Evolutionary conservation across 2,797 vertebrate species (phyloP).

Genomic region (Falco berigora): DNA sequence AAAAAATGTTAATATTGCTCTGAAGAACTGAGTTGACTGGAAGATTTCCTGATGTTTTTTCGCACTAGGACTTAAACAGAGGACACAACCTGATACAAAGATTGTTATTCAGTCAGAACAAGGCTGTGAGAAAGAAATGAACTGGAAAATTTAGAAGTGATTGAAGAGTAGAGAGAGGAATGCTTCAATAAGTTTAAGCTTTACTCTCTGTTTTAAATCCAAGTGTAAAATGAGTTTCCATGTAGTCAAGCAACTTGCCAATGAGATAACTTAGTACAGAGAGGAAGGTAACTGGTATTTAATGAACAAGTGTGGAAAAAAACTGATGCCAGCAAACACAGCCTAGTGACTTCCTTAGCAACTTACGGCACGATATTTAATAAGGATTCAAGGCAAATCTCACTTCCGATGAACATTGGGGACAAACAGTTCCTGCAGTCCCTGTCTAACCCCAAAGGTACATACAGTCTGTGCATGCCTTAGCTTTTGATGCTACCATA

Average conservation of each 20-base stretch:
- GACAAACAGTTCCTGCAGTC: not conserved
- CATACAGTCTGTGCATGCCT: accelerated
- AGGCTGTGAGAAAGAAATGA: slow-evolving; percentile 4
- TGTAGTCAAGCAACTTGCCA: not conserved
- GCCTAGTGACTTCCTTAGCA: not conserved
- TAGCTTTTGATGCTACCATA: not conserved
- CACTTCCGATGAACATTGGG: not conserved
- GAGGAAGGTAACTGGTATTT: not conserved
- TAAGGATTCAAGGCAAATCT: not conserved
- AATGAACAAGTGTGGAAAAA: not conserved
- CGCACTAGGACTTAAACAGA: not conserved
- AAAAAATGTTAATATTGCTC: not conserved
- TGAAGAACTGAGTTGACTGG: not conserved
- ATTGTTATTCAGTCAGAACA: not conserved
- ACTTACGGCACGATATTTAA: not conserved
- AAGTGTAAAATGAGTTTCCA: not conserved
- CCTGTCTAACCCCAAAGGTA: not conserved
- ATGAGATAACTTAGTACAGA: not conserved
- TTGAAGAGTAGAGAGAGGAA: slow-evolving; percentile 3
- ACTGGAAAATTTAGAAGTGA: slow-evolving; percentile 35
- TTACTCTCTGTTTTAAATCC: not conserved
- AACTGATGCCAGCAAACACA: not conserved
- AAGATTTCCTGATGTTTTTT: slow-evolving; percentile 11
- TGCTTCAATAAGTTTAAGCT: not conserved
- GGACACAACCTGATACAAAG: not conserved